Percentiles rank a stretch among this genome's conserved stretches.
phyloP scores from a whole-genome alignment of 2,888 invertebrate genomes.

The Spisula subtruncata region DNA sequence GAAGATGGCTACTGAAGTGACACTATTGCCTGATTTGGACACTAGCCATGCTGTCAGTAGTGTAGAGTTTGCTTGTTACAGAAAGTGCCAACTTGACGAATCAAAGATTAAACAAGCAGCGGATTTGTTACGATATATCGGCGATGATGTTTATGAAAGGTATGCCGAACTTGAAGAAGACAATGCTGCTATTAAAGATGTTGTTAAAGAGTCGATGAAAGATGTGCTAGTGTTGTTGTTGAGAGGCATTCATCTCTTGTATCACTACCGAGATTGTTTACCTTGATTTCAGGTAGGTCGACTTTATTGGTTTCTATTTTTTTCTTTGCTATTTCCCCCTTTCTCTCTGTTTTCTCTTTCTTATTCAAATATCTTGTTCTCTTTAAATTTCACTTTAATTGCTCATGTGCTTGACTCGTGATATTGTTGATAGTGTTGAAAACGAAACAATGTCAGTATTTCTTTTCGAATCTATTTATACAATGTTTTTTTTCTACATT shows the following conservation, averaged over 20 bases:
- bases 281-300: not conserved
- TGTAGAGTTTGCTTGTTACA: not conserved
- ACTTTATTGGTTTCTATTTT: not conserved
- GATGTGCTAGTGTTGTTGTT: not conserved
- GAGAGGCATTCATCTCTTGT: not conserved
- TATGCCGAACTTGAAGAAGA: not conserved
- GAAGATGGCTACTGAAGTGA: not conserved
- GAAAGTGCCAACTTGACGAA: constrained; percentile 1
- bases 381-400: no score
- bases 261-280: not conserved
- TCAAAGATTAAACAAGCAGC: not conserved
- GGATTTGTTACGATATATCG: constrained; percentile 1
- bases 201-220: constrained; percentile 4
- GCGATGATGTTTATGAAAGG: not conserved
- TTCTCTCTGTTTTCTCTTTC: no score
- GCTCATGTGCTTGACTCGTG: no score
- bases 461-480: no score
- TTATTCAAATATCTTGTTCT: no score
- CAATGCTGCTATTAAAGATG: not conserved
- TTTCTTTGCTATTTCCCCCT: no score
- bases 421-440: no score
- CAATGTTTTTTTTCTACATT: no score
- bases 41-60: not conserved
- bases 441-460: no score
- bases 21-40: not conserved